Percentiles rank a stretch among this genome's conserved stretches.
Evolutionary conservation across 2,797 vertebrate genomes (phyloP).

Genomic region (Spondyliosoma cantharus): DNA sequence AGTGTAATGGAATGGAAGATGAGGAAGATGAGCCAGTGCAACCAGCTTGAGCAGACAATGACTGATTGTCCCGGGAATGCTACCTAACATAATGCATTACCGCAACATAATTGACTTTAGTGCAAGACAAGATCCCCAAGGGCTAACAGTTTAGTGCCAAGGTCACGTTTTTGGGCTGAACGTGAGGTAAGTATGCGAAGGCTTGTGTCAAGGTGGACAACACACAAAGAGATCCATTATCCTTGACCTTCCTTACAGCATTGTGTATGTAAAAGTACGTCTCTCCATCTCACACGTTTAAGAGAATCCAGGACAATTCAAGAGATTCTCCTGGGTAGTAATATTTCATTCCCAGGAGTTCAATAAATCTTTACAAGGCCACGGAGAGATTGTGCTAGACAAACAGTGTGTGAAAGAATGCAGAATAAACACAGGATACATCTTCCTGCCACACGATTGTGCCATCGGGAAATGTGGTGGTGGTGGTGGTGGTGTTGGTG

Average conservation of each 20-base stretch:
- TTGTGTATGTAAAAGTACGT: conserved; percentile 10
- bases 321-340: conserved; percentile 16
- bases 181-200: background rate
- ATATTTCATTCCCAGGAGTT: conserved; percentile 14
- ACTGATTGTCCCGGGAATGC: conserved; percentile 76
- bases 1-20: conserved; percentile 71
- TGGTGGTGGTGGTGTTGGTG: background rate
- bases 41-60: conserved; percentile 79
- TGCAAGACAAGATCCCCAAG: conserved; percentile 69
- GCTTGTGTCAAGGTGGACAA: conserved; percentile 34
- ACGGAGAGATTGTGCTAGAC: background rate
- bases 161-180: conserved; percentile 68
- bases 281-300: conserved; percentile 19
- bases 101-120: conserved; percentile 82
- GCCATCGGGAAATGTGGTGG: conserved; percentile 22
- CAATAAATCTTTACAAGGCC: conserved; percentile 22
- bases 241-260: conserved; percentile 55
- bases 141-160: conserved; percentile 70
- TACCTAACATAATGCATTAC: conserved; percentile 81
- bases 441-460: conserved; percentile 18
- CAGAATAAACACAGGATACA: conserved; percentile 21
- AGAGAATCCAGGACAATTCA: conserved; percentile 32
- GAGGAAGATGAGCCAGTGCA: conserved; percentile 70
- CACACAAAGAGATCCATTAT: conserved; percentile 59
- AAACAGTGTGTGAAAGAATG: conserved; percentile 27